Base-by-base conservation (phyloP, 2,888 invertebrate genomes). In the Cataglyphis rosenhaueri region DNA sequence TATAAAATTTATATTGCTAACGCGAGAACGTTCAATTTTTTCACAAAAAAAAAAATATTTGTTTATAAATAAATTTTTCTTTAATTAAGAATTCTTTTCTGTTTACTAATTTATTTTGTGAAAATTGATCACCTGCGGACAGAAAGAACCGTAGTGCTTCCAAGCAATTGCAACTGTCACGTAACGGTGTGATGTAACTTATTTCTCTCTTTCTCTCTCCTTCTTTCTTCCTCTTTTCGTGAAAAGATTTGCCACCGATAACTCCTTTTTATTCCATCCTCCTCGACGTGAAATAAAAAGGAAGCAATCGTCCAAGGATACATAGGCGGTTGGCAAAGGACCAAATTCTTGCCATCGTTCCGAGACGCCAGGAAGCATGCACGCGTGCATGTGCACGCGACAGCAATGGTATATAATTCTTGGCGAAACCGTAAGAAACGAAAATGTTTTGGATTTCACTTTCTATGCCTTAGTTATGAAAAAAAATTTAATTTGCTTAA, bases 261-360 rank as follows among this genome's bases (percentile, higher is more conserved):
- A 59, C 70, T 79, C 18, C 70, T 71, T 78, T 59, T 66, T 41
- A 38, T 76, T 57, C 21, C 78, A 44, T 59, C 18, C 2, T 44
- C 38, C 70, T 55, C 10, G 18, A 70, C 71, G 59, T 70, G 59
- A 78, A 79, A 59, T 78, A 78, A 79, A 48, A 71, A 68, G 57
- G 32, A 68, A 79, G 35, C 61, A 79, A 71, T 79, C 44, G 44
- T 78, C 32, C 25, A 70, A 79, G 35, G 70, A 75, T 89, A 89
- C 87, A 89, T 71, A 86, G 84, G 32, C 86, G 85, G 79, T 90
- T 89, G 89, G 89, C 89, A 87, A 57, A 44, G 84, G 85, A 89
- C 87, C 89, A 89, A 89, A 88, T 89, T 85, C 76, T 70, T 12
- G 12, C 44, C 9, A 21, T 29, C 18, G 38, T 55, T 52, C 68